These are phyloP conservation scores for Clanis bilineata DNA, from an alignment of 2,888 invertebrate species.

Conservation along the genomic window DNA sequence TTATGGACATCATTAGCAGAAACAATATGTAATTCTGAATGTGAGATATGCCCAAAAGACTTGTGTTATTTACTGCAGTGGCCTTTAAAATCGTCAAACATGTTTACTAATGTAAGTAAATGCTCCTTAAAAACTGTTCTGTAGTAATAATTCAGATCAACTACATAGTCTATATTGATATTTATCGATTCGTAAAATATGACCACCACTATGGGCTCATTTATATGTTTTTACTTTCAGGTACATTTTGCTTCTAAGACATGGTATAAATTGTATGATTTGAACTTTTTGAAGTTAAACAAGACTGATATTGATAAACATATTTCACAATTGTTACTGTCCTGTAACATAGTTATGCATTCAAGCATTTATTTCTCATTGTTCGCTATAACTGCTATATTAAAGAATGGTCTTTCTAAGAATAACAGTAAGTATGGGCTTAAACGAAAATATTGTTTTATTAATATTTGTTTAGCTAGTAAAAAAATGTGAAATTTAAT, in stretches of 20 bases:
- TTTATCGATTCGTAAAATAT: background rate
- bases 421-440: constrained; percentile 41
- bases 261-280: constrained; percentile 50
- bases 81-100: constrained; percentile 49
- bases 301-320: constrained; percentile 29
- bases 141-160: no score
- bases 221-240: constrained; percentile 36
- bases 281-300: constrained; percentile 31
- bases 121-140: background rate
- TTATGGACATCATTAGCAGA: constrained; percentile 59
- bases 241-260: constrained; percentile 38
- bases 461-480: no score
- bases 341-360: constrained; percentile 13
- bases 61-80: constrained; percentile 46
- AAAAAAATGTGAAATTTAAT: no score
- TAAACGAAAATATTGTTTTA: constrained; percentile 9
- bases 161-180: background rate
- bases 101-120: constrained; percentile 47
- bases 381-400: constrained; percentile 39
- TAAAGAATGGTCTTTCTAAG: constrained; percentile 40
- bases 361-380: constrained; percentile 39
- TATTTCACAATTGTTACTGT: constrained; percentile 27
- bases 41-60: constrained; percentile 25
- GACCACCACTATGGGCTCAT: background rate
- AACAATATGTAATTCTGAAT: constrained; percentile 34